Conservation (phyloP, 2,797 vertebrate genomes). For the Choloepus didactylus region DNA sequence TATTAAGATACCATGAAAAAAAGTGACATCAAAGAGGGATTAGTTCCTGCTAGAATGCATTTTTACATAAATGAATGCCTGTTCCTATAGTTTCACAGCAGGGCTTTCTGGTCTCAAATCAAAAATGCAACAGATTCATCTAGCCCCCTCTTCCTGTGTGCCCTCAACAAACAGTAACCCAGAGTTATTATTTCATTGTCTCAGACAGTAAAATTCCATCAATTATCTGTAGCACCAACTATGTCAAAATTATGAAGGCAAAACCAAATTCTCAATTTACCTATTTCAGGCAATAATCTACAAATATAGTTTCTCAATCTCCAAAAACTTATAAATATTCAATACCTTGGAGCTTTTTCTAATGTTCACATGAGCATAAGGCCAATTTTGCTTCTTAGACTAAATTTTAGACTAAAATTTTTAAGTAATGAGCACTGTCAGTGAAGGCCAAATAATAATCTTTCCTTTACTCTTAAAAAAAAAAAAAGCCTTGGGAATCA, state of each 20-base stretch:
- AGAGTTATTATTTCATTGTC: slow-evolving; percentile 62
- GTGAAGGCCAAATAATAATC: slow-evolving; percentile 56
- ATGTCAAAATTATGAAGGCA: slow-evolving; percentile 51
- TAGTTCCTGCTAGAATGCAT: not conserved
- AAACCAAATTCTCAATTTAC: slow-evolving; percentile 56
- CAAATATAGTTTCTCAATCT: not conserved
- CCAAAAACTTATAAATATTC: slow-evolving; percentile 55
- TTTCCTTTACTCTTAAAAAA: slow-evolving; percentile 67
- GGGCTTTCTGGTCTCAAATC: slow-evolving; percentile 31
- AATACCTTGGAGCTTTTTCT: not conserved
- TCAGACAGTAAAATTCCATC: slow-evolving; percentile 43
- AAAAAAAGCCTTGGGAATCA: slow-evolving; percentile 56
- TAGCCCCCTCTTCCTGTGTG: slow-evolving; percentile 24
- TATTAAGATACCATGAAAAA: slow-evolving; percentile 63
- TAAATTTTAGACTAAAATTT: slow-evolving; percentile 48
- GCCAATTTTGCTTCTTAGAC: slow-evolving; percentile 46
- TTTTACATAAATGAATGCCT: slow-evolving; percentile 65
- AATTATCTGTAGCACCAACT: not conserved
- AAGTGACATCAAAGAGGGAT: slow-evolving; percentile 68
- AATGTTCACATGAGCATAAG: not conserved
- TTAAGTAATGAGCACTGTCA: slow-evolving; percentile 56
- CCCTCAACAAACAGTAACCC: slow-evolving; percentile 45
- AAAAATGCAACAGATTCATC: not conserved
- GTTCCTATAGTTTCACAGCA: not conserved
- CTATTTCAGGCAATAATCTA: slow-evolving; percentile 30